Evolutionary conservation across 2,113 vertebrate genomes (phyloP), one percentile per base, ranked within the genome.

Genomic region (Bubo blakistoni): DNA sequence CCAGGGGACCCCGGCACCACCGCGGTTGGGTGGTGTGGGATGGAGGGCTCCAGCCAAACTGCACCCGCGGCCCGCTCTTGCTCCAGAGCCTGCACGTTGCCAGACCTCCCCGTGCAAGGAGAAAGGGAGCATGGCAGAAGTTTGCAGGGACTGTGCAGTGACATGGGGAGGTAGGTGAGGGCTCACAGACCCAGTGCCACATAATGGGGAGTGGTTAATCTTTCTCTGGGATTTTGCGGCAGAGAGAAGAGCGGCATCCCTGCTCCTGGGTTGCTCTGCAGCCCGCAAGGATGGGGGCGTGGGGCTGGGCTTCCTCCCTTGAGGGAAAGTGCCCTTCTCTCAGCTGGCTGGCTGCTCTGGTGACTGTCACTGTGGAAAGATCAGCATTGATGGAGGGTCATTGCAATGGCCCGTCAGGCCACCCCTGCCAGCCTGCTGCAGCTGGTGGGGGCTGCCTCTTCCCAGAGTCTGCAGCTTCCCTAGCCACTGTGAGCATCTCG

Each of bases 211-310:
- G 30, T 1, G 0, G 54, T 67, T 88, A 42, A 55, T 47, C n/a
- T 82, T 71, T n/a, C 3, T 0, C 81, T 88, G 57, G 78, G 65
- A 54, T 81, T 91, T 44, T 70, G 59, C 2, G 5, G 79, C 36
- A 62, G 66, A 30, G 42, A 74, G 22, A 94, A 88, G 70, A 88
- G 66, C 63, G 77, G 79, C 30, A 24, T 65, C 61, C 36, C 69
- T 0, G 4, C 61, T 71, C n/a, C 25, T 0, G 0, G n/a, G 47
- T 40, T 0, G 0, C 88, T 76, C 49, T 25, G 54, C 59, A 82
- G 62, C 34, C 72, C 49, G 38, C 55, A 29, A 46, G 38, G 80
- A 70, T 25, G 2, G n/a, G 38, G 34, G 10, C 8, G 10, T 0
- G 0, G 46, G 3, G 7, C 63, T 42, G 42, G 20, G 32, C 51